phyloP scores from a whole-genome alignment of 2,113 vertebrate genomes.

The Nycticryphes semicollaris region DNA sequence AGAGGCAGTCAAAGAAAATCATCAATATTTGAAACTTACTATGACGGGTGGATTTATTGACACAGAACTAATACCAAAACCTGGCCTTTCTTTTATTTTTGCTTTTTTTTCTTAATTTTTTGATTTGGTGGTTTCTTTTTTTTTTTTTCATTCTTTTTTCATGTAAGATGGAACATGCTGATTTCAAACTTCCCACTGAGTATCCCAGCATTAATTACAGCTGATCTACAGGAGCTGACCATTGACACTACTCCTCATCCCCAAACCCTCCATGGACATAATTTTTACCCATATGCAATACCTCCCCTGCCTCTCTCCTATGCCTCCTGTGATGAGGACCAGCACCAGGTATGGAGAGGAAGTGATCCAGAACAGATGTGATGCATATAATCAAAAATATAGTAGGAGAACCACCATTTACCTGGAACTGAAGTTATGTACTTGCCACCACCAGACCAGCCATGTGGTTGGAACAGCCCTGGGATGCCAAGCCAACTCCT shows the following conservation, averaged over 20 bases:
- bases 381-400: background rate
- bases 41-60: background rate
- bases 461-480: background rate
- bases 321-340: background rate
- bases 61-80: background rate
- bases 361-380: background rate
- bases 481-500: background rate
- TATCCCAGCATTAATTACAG: background rate
- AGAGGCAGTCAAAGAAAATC: constrained; percentile 7
- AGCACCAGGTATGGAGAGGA: background rate
- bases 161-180: accelerated
- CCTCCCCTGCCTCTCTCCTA: background rate
- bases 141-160: background rate
- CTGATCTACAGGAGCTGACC: background rate
- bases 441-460: background rate
- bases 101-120: too few species aligned
- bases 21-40: background rate
- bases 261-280: background rate
- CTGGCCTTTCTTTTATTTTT: background rate
- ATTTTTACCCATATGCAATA: background rate
- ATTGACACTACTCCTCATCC: background rate
- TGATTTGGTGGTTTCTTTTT: background rate
- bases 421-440: background rate
- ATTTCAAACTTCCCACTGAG: background rate
- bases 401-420: background rate